Evolutionary conservation across 2,888 invertebrate species (phyloP).

Genomic region (Heliconius cydno): DNA sequence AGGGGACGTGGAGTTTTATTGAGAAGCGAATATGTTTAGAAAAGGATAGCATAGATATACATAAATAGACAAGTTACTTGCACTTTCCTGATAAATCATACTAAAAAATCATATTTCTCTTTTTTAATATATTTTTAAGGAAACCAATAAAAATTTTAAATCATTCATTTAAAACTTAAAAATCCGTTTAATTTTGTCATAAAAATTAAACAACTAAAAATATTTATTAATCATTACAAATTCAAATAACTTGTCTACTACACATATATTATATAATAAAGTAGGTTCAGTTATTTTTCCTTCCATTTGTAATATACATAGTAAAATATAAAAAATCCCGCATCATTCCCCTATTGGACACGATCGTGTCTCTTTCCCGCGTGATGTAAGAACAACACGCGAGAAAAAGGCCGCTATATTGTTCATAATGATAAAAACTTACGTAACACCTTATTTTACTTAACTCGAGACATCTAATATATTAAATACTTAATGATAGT

Average conservation of each 20-base stretch:
- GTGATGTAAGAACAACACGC: slow-evolving; percentile 52
- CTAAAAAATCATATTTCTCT: neutral
- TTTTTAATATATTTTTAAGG: neutral
- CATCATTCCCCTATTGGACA: slow-evolving; percentile 81
- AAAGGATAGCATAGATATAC: slow-evolving; percentile 57
- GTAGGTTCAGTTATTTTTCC: slow-evolving; percentile 70
- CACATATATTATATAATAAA: slow-evolving; percentile 44
- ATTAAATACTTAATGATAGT: slow-evolving; percentile 78
- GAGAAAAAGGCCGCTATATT: slow-evolving; percentile 64
- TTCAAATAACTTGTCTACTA: slow-evolving; percentile 16
- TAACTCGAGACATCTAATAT: slow-evolving; percentile 78
- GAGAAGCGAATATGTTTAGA: slow-evolving; percentile 68
- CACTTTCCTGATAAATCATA: neutral
- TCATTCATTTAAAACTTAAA: neutral
- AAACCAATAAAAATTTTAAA: neutral
- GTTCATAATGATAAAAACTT: slow-evolving; percentile 79
- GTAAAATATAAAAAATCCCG: slow-evolving; percentile 81
- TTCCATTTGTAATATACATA: slow-evolving; percentile 72
- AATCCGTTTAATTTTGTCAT: neutral
- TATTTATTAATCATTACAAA: neutral
- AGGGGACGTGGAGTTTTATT: slow-evolving; percentile 67
- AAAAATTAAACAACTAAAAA: neutral
- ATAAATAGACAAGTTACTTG: slow-evolving; percentile 18
- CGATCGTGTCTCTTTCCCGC: slow-evolving; percentile 63
- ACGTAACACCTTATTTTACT: slow-evolving; percentile 76